phyloP scores from a whole-genome alignment of 2,113 vertebrate genomes.

The Notarius quadriscutis region DNA sequence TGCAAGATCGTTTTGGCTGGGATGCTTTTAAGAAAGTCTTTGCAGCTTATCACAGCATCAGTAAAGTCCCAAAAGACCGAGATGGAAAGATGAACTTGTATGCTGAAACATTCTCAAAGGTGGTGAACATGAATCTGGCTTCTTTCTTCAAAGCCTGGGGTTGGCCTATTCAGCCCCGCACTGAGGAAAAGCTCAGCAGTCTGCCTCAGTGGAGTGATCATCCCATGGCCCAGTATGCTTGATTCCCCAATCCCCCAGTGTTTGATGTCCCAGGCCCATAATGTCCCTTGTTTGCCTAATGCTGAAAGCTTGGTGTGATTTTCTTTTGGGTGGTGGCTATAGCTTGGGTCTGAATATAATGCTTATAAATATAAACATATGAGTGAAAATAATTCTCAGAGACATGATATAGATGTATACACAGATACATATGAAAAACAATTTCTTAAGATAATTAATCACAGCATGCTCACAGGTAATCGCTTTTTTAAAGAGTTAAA shows the following conservation, averaged over 20 bases:
- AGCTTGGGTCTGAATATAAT: not conserved
- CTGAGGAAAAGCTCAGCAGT: constrained; percentile 63
- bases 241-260: too few relatives aligned
- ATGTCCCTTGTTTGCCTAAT: not conserved
- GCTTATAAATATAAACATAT: not conserved
- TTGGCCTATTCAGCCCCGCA: constrained; percentile 71
- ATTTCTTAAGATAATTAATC: not conserved
- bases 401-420: not conserved
- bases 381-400: not conserved
- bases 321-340: not conserved
- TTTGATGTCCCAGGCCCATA: not conserved
- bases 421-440: not conserved
- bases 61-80: constrained; percentile 63
- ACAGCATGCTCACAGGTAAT: too few relatives aligned
- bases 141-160: constrained; percentile 80
- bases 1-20: constrained; percentile 81
- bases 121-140: constrained; percentile 71
- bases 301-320: not conserved
- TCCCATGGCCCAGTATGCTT: constrained; percentile 62
- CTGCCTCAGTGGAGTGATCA: constrained; percentile 76
- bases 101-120: constrained; percentile 72
- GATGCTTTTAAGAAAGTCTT: constrained; percentile 76
- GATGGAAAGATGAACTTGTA: constrained; percentile 78
- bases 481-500: not conserved
- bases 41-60: constrained; percentile 69